These are phyloP conservation scores for Bibio marci DNA, from an alignment of 2,888 invertebrate species.

Conservation along the genomic window DNA sequence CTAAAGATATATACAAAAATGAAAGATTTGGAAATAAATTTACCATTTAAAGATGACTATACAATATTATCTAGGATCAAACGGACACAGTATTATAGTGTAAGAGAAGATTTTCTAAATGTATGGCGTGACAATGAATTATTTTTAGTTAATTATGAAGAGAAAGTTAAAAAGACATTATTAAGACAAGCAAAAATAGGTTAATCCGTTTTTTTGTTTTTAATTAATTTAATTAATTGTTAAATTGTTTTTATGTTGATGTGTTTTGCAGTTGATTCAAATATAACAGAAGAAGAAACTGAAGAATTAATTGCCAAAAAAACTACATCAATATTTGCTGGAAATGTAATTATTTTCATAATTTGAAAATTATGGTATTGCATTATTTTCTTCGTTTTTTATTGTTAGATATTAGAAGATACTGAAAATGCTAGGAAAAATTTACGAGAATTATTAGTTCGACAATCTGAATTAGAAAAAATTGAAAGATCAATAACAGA, in stretches of 20 bases:
- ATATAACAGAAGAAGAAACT: slow-evolving; percentile 28
- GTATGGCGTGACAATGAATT: slow-evolving; percentile 26
- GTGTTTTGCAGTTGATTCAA: slow-evolving; percentile 20
- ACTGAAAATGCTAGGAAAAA: slow-evolving; percentile 26
- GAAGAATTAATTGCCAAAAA: slow-evolving; percentile 27
- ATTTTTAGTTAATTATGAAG: slow-evolving; percentile 25
- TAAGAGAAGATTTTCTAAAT: slow-evolving; percentile 25
- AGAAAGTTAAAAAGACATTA: slow-evolving; percentile 25
- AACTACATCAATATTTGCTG: slow-evolving; percentile 27
- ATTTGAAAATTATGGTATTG: not conserved
- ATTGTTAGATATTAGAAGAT: slow-evolving; percentile 25
- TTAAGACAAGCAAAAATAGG: slow-evolving; percentile 27
- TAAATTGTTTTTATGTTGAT: too few relatives aligned
- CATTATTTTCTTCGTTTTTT: slow-evolving; percentile 7
- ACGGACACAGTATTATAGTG: slow-evolving; percentile 25
- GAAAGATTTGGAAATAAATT: slow-evolving; percentile 22
- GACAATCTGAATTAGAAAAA: slow-evolving; percentile 25
- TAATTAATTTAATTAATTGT: too few relatives aligned
- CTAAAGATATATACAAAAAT: slow-evolving; percentile 16
- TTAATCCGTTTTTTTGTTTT: too few relatives aligned
- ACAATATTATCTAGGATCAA: slow-evolving; percentile 27
- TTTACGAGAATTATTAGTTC: slow-evolving; percentile 25
- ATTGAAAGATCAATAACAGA: slow-evolving; percentile 28
- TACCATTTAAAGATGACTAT: slow-evolving; percentile 23
- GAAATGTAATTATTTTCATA: slow-evolving; percentile 20